Evolutionary conservation across 2,113 vertebrate species (phyloP), one percentile per base, ranked within the genome.

Genomic region (Spilogale gracilis): DNA sequence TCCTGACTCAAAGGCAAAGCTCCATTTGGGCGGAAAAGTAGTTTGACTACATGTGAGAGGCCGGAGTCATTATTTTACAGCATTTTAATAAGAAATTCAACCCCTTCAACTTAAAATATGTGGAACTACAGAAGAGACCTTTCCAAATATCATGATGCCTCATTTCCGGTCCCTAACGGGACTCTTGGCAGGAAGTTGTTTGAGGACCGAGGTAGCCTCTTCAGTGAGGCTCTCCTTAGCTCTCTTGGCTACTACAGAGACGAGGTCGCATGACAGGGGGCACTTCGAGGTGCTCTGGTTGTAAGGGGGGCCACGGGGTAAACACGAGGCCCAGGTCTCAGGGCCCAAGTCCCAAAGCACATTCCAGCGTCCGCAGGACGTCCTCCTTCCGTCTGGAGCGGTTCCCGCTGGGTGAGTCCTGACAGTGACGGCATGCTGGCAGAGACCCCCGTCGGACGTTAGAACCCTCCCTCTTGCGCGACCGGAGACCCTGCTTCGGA

Each of bases 1-100:
- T 97, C 96, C 97, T 97, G 97, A 89, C 97, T 98, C 98, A 97
- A 98, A 98, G 97, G 95, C 97, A 97, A 89, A 97, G 96, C 98
- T 98, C 97, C 8, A 96, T 98, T 98, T 98, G 94, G 96, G 97
- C 78, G 95, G 97, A 95, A 98, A 97, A 97, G 98, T 89, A 96
- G 97, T 96, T 96, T 97, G 82, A 61, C 97, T 97, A 93, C 97
- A 89, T 97, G 92, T 89, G 96, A 92, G 97, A 97, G 96, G 96
- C 94, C 89, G 94, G 95, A 93, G 96, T 97, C 97, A 92, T 97
- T 97, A 98, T 97, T 98, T 95, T 86, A 80, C 93, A 94, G 14
- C 18, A 61, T 25, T 76, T 78, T 27, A 5, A 65, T 50, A 50
- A 71, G 38, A 32, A 82, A 63, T 56, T 43, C 38, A 1, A 13